Evolutionary conservation across 35 echinoderm and acorn worm genomes (phyloP), one percentile per base, ranked within the genome.

Genomic region (Heliocidaris tuberculata): DNA sequence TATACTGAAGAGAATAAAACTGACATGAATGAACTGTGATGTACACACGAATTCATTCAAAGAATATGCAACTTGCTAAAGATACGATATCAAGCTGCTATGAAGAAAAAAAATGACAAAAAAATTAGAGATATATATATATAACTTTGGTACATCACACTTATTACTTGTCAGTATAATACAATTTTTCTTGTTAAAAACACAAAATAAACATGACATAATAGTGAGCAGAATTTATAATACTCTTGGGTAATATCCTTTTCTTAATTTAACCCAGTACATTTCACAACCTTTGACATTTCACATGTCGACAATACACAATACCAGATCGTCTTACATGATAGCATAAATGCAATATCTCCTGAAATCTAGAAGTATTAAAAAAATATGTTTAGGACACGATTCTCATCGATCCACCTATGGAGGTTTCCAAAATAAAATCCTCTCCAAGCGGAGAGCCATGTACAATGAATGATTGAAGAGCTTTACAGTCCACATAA

Each of bases 201-300:
- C 31, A 89, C 31, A 89, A 89, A 89, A 89, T 89, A 42, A 89
- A 89, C 87, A 89, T 8, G 87, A 47, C 87, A 89, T 89, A 89
- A 50, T 93, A 31, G 27, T 93, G 48, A 59, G 29, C 15, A 93
- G 31, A 93, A 91, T 30, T 86, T 31, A 49, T 52, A 93, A 93
- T 93, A 93, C 91, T 93, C 91, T 93, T 93, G 91, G 91, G 91
- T 93, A 52, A 93, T 93, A 93, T 30, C 48, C 48, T 93, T 93
- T 47, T 29, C 50, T 89, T 42, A 16, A 31, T 42, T 48, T 17
- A 27, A 78, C 27, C 65, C 27, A 78, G 19, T 78, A n/a, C 27
- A 78, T 78, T 78, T 78, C 65, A 78, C 65, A 78, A 78, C 0
- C 65, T 78, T 78, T 78, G 21, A 78, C 27, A n/a, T 19, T 78